Evolutionary conservation across 2,888 invertebrate species (phyloP).

Genomic region (Stenotaenia linearis): DNA sequence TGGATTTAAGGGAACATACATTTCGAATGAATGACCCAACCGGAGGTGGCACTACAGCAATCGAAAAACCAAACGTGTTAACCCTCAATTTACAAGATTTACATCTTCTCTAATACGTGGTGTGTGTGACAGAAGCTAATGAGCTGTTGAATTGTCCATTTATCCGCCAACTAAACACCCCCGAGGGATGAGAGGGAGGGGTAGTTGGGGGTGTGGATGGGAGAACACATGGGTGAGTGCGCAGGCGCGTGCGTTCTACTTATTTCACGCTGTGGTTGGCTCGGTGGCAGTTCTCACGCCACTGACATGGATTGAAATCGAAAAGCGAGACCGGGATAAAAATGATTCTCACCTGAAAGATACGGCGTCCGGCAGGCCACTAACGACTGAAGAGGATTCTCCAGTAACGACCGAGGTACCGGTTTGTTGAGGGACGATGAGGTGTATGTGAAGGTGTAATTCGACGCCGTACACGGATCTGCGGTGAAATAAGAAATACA

Average conservation of each 20-base stretch:
- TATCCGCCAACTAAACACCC: slow-evolving; percentile 40
- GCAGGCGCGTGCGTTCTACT: slow-evolving; percentile 1
- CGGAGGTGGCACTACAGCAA: too few species aligned
- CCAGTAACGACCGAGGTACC: slow-evolving; percentile 49
- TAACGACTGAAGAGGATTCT: slow-evolving; percentile 70
- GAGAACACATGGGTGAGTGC: not conserved
- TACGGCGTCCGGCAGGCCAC: slow-evolving; percentile 82
- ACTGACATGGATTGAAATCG: not conserved
- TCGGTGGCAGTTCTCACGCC: slow-evolving; percentile 4
- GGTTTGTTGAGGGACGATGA: slow-evolving; percentile 20
- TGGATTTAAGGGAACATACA: too few species aligned
- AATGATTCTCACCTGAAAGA: slow-evolving; percentile 60
- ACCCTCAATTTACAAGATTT: not conserved
- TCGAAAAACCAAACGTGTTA: not conserved
- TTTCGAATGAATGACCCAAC: too few species aligned
- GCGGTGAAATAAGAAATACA: not conserved
- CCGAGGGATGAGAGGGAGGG: slow-evolving; percentile 35
- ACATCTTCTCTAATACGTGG: not conserved
- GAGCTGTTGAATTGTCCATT: slow-evolving; percentile 45
- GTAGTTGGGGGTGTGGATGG: slow-evolving; percentile 13
- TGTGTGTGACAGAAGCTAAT: slow-evolving; percentile 37
- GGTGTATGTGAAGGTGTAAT: not conserved
- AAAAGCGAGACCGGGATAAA: not conserved
- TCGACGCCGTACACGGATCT: slow-evolving; percentile 8
- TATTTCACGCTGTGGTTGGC: not conserved